Conservation (phyloP, 2,888 invertebrate genomes). For the Trichogramma evanescens region DNA sequence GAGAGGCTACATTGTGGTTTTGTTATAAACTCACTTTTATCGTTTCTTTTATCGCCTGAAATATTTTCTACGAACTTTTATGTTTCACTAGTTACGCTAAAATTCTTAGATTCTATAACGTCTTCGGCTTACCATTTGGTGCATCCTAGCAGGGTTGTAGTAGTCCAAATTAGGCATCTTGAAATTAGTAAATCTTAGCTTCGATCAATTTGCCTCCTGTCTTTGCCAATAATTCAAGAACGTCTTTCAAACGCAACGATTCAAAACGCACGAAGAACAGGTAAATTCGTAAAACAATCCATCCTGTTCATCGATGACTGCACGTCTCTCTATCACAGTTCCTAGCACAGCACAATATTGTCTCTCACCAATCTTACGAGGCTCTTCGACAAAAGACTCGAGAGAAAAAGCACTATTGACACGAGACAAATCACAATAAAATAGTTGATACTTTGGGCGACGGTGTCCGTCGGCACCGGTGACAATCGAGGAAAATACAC, state of each 20-base stretch:
- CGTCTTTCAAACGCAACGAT: neutral
- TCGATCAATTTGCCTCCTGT: neutral
- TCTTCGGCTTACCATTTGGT: conserved; percentile 45
- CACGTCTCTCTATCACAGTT: neutral
- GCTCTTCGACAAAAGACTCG: neutral
- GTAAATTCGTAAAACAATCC: too few species aligned
- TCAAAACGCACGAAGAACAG: neutral
- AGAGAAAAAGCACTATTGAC: neutral
- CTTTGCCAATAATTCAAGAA: neutral
- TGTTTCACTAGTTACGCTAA: too few species aligned
- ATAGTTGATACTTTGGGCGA: too few species aligned
- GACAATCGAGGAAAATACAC: neutral
- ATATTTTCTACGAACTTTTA: too few species aligned
- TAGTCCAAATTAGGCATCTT: conserved; percentile 47
- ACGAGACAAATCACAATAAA: too few species aligned
- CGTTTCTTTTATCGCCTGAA: too few species aligned
- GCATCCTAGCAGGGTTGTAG: conserved; percentile 46
- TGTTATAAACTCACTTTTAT: too few species aligned
- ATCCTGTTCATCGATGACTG: neutral
- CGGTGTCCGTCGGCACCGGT: too few species aligned
- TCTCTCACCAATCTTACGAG: neutral
- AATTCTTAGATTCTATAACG: too few species aligned
- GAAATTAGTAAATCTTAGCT: conserved; percentile 10
- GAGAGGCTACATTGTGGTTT: too few species aligned
- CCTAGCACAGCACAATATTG: neutral